A percentile compares a stretch with the other conserved stretches of the same genome.
These are phyloP conservation scores for Lacerta agilis DNA, from an alignment of 2,797 vertebrate species.

Conservation along the genomic window DNA sequence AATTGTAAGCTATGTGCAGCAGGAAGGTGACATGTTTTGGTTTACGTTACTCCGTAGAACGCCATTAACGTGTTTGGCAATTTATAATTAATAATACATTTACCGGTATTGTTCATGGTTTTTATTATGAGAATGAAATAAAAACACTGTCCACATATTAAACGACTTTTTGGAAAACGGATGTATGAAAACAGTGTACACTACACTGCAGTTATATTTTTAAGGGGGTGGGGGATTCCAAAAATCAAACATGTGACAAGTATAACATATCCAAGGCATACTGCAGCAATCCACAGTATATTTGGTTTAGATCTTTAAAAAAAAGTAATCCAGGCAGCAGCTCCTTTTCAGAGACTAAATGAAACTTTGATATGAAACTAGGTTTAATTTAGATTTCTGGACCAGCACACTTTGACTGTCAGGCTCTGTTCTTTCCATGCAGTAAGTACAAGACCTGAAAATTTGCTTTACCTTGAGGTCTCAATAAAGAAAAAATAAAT, in stretches of 20 bases:
- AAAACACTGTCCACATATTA: not conserved
- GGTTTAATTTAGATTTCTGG: slow-evolving; percentile 81
- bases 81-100: not conserved
- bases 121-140: not conserved
- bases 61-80: not conserved
- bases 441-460: slow-evolving; percentile 81
- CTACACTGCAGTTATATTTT: not conserved
- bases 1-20: not conserved
- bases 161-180: not conserved
- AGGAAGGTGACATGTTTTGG: not conserved
- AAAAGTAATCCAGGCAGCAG: slow-evolving; percentile 74
- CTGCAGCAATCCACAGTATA: slow-evolving; percentile 30
- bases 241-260: slow-evolving; percentile 5
- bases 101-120: no score
- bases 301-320: slow-evolving; percentile 62
- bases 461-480: slow-evolving; percentile 81
- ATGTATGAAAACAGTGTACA: not conserved
- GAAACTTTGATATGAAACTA: slow-evolving; percentile 78
- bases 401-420: slow-evolving; percentile 77
- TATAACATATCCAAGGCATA: slow-evolving; percentile 46
- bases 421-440: slow-evolving; percentile 74
- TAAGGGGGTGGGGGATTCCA: not conserved
- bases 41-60: not conserved
- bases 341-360: slow-evolving; percentile 74
- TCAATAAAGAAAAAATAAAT: slow-evolving; percentile 84